Percentiles rank a stretch among this genome's conserved stretches.
Conservation (phyloP, 2,113 vertebrate genomes). For the Ovis canadensis region DNA sequence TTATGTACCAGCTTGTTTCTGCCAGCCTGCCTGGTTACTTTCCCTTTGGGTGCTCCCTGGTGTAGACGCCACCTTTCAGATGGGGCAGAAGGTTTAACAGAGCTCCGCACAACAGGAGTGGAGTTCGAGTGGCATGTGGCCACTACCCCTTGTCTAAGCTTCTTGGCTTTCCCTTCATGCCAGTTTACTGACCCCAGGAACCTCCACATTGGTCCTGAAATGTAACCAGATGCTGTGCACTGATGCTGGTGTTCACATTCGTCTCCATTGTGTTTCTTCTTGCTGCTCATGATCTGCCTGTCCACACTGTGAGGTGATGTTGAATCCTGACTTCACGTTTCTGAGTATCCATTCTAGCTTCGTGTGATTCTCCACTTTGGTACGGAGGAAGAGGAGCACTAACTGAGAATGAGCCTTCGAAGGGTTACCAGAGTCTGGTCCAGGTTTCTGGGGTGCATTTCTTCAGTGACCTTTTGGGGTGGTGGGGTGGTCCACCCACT, state of each 20-base stretch:
- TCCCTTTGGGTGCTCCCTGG: neutral
- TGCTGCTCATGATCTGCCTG: neutral
- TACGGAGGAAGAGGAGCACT: neutral
- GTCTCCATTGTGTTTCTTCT: fast-evolving
- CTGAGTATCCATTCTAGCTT: neutral
- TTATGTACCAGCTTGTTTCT: neutral
- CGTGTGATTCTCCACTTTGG: neutral
- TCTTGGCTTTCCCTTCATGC: no score
- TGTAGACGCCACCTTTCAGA: neutral
- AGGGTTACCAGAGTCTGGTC: neutral
- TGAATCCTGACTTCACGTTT: neutral
- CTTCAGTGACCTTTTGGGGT: neutral
- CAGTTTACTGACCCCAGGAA: no score
- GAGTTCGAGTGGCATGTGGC: fast-evolving
- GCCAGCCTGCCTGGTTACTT: neutral
- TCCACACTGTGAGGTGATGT: neutral
- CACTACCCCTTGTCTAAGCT: fast-evolving
- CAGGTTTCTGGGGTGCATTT: neutral
- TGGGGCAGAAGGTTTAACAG: neutral
- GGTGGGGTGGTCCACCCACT: neutral
- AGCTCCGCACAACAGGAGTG: neutral
- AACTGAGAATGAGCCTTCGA: neutral
- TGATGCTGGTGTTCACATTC: fast-evolving
- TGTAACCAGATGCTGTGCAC: neutral
- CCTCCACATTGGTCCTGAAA: fast-evolving